phyloP scores from a whole-genome alignment of 53 echinoderm and acorn worm species.

The Apostichopus leukothele region DNA sequence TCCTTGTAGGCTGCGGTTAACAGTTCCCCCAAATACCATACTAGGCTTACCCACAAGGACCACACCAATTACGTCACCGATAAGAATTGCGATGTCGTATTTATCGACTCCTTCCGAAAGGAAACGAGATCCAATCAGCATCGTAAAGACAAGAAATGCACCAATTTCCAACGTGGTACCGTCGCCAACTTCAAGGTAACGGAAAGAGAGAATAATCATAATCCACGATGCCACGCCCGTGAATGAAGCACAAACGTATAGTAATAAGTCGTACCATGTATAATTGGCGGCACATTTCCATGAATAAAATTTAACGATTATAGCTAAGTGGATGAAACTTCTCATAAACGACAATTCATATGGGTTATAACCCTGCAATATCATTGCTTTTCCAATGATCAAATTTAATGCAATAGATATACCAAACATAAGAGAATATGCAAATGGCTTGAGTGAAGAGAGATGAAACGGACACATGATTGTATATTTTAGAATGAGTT shows the following conservation, averaged over 20 bases:
- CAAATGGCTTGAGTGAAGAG: too few relatives aligned
- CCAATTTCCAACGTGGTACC: not conserved
- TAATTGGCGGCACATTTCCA: not conserved
- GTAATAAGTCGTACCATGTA: not conserved
- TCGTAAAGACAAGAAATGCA: not conserved
- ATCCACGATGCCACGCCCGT: not conserved
- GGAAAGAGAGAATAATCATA: not conserved
- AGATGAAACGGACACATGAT: too few relatives aligned
- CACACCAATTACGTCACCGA: not conserved
- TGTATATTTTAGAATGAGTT: too few relatives aligned
- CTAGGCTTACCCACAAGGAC: not conserved
- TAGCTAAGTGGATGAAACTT: too few relatives aligned
- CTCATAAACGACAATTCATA: too few relatives aligned
- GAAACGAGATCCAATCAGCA: not conserved
- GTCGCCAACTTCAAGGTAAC: slow-evolving; percentile 2
- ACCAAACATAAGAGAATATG: too few relatives aligned
- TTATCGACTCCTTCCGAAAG: not conserved
- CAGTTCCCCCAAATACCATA: not conserved
- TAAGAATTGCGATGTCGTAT: not conserved
- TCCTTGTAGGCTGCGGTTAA: not conserved
- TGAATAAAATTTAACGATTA: not conserved
- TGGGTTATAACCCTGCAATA: too few relatives aligned
- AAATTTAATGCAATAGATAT: too few relatives aligned
- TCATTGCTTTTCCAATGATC: too few relatives aligned
- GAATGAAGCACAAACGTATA: not conserved